Conservation (phyloP, 1,140 invertebrate genomes). For the Brachionus sp. region DNA sequence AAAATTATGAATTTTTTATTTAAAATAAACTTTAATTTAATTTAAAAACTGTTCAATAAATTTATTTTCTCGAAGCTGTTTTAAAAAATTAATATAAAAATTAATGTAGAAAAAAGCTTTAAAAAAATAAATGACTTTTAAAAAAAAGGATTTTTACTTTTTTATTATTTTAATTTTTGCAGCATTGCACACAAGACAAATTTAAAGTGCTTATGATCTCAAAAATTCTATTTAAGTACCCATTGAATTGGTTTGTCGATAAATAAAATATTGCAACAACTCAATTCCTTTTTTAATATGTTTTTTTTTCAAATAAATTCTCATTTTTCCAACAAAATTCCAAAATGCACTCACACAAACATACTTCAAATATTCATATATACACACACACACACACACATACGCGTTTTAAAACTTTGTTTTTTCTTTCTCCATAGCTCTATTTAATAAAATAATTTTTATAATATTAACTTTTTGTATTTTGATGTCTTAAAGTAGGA, state of each 20-base stretch:
- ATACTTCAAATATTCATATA: neutral
- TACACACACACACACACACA: neutral
- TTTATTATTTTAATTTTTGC: neutral
- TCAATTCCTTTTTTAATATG: neutral
- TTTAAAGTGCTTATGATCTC: neutral
- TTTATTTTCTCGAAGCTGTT: no score
- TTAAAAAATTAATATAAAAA: no score
- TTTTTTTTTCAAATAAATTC: neutral
- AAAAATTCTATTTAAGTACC: neutral
- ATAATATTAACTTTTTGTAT: neutral
- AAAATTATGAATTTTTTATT: no score
- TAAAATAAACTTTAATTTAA: no score
- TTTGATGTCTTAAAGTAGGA: neutral
- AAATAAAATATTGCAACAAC: neutral
- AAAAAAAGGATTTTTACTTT: neutral
- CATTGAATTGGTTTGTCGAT: constrained; percentile 5
- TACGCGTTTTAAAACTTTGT: neutral
- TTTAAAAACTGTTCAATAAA: no score
- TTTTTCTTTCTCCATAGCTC: neutral
- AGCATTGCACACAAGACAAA: neutral
- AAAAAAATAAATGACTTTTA: neutral
- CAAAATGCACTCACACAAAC: neutral
- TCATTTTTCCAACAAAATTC: neutral
- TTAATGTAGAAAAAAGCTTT: neutral
- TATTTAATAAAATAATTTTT: neutral